These are phyloP conservation scores for Bubo bubo DNA, from an alignment of 2,113 vertebrate genomes.

Conservation along the genomic window DNA sequence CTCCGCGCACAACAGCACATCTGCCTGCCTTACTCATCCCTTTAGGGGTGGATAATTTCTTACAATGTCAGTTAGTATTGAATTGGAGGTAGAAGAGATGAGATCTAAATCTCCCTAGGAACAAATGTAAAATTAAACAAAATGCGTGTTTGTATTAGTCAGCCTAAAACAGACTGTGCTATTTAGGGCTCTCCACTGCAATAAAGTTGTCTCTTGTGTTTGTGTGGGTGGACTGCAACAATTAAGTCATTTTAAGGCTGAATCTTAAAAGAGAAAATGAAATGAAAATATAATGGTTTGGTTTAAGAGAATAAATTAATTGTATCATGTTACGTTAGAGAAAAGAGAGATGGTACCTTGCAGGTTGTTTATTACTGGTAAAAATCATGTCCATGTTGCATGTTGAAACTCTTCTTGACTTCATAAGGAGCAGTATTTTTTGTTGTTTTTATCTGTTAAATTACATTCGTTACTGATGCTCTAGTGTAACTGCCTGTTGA, in stretches of 20 bases:
- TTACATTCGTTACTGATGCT: not conserved
- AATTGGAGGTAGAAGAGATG: not conserved
- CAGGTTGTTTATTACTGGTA: not conserved
- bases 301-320: not conserved
- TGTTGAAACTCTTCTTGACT: not conserved
- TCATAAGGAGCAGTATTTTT: not conserved
- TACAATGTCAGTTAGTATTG: not conserved
- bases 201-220: slow-evolving; percentile 21
- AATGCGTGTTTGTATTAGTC: slow-evolving; percentile 46
- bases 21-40: not conserved
- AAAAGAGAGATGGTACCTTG: not conserved
- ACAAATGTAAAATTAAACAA: slow-evolving; percentile 49
- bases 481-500: not conserved
- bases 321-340: fast-evolving
- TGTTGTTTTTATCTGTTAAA: not conserved
- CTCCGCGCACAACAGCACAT: fast-evolving
- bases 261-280: slow-evolving; percentile 43
- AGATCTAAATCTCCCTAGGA: slow-evolving; percentile 20
- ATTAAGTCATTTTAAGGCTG: slow-evolving; percentile 44
- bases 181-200: slow-evolving; percentile 29
- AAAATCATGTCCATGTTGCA: not conserved
- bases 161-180: slow-evolving; percentile 20
- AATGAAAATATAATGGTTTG: not conserved
- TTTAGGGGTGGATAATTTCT: not conserved
- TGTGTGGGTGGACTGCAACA: slow-evolving; percentile 60